Conservation (phyloP, 2,888 invertebrate genomes). For the Ormia ochracea region DNA sequence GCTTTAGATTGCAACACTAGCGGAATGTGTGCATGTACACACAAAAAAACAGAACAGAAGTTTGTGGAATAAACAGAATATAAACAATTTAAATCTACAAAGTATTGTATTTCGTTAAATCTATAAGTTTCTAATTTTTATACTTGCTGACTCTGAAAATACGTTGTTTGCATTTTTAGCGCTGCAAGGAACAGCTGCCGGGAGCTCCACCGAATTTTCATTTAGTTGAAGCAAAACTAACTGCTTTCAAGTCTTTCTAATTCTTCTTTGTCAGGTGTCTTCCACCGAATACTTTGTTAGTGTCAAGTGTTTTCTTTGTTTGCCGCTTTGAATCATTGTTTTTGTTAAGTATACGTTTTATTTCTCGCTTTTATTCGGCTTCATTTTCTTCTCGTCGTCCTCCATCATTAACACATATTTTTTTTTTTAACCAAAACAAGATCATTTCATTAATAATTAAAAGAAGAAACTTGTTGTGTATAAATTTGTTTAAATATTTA, state of each 20-base stretch:
- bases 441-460: constrained; percentile 3
- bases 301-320: constrained; percentile 28
- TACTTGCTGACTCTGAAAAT: no score
- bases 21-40: no score
- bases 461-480: constrained; percentile 28
- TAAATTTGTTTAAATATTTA: constrained; percentile 14
- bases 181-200: not conserved
- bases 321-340: constrained; percentile 18
- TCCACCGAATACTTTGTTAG: not conserved
- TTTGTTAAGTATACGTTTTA: constrained; percentile 22
- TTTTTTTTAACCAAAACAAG: constrained; percentile 8
- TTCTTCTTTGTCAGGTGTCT: constrained; percentile 15
- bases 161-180: no score
- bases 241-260: not conserved
- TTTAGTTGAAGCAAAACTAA: no score
- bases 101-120: no score
- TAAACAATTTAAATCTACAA: no score
- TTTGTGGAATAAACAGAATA: no score
- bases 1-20: no score
- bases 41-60: no score
- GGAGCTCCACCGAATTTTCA: no score
- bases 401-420: constrained; percentile 10
- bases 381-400: constrained; percentile 25
- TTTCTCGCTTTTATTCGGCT: constrained; percentile 47
- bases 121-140: no score